phyloP scores from a whole-genome alignment of 2,888 invertebrate genomes.

The Scaptomyza flava region DNA sequence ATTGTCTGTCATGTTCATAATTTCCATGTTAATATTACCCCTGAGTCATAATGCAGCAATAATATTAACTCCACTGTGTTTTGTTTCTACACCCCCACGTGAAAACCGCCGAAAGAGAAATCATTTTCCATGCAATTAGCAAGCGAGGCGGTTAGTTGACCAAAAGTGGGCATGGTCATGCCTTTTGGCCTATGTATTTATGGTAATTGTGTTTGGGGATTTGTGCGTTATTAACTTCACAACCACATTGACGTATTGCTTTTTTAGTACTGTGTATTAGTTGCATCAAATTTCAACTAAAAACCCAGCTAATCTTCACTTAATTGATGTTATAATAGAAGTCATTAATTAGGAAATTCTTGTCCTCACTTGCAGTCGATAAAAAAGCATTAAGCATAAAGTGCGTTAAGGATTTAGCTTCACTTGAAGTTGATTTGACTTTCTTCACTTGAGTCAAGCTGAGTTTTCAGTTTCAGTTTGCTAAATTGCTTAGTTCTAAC shows the following conservation, averaged over 20 bases:
- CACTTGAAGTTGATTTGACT: slow-evolving; percentile 5
- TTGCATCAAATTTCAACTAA: too few relatives aligned
- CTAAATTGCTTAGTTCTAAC: slow-evolving; percentile 8
- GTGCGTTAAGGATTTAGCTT: background rate
- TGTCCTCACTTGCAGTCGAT: too few relatives aligned
- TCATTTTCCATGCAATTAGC: slow-evolving; percentile 63
- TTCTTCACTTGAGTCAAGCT: background rate
- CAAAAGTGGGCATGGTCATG: slow-evolving; percentile 28
- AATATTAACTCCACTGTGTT: slow-evolving; percentile 68
- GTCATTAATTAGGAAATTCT: too few relatives aligned
- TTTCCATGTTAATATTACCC: slow-evolving; percentile 80
- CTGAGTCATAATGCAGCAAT: slow-evolving; percentile 75
- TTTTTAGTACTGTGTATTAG: slow-evolving; percentile 26
- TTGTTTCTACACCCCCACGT: slow-evolving; percentile 27
- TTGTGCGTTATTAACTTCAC: slow-evolving; percentile 2
- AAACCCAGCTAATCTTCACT: too few relatives aligned
- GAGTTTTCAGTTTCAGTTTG: slow-evolving; percentile 9
- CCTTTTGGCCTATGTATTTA: slow-evolving; percentile 42
- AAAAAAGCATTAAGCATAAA: background rate
- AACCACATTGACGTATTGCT: slow-evolving; percentile 9
- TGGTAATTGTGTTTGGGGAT: slow-evolving; percentile 17
- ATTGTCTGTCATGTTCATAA: slow-evolving; percentile 69
- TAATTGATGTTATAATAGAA: too few relatives aligned
- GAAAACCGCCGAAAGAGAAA: slow-evolving; percentile 29
- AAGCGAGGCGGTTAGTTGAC: slow-evolving; percentile 39